Conservation (phyloP, 2,888 invertebrate species). For the Acronicta leporina region DNA sequence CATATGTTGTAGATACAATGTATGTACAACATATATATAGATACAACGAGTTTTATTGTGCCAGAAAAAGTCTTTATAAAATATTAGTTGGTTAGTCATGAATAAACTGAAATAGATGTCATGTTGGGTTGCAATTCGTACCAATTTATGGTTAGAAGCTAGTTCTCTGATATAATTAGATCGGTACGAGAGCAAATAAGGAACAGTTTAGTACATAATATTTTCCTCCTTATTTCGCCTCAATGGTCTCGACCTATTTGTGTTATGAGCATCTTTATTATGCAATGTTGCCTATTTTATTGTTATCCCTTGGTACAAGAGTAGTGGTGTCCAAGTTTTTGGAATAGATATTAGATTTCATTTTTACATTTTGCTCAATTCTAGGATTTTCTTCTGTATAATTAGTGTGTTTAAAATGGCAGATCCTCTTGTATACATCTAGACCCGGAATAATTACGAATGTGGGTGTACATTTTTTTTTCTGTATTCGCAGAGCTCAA, state of each 20-base stretch:
- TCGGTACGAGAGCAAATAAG: conserved; percentile 25
- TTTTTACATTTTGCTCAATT: too few relatives aligned
- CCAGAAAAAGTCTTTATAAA: background rate
- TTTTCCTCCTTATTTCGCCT: conserved; percentile 26
- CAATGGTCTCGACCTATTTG: conserved; percentile 40
- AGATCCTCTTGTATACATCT: too few relatives aligned
- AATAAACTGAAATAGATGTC: background rate
- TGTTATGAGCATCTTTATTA: conserved; percentile 30
- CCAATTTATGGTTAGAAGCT: background rate
- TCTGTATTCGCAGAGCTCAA: too few relatives aligned
- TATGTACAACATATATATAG: too few relatives aligned
- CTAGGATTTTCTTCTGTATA: too few relatives aligned
- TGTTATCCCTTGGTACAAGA: background rate
- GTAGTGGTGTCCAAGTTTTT: too few relatives aligned
- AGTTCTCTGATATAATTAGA: conserved; percentile 19
- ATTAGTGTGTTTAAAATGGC: too few relatives aligned
- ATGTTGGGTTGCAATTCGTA: background rate
- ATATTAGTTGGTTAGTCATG: background rate
- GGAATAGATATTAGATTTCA: too few relatives aligned
- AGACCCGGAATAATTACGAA: too few relatives aligned
- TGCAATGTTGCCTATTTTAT: conserved; percentile 19
- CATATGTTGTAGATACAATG: too few relatives aligned
- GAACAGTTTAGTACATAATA: conserved; percentile 28
- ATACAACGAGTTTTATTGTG: too few relatives aligned
- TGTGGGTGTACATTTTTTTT: too few relatives aligned